Evolutionary conservation across 2,113 vertebrate species (phyloP).

Genomic region (Pterocles gutturalis): DNA sequence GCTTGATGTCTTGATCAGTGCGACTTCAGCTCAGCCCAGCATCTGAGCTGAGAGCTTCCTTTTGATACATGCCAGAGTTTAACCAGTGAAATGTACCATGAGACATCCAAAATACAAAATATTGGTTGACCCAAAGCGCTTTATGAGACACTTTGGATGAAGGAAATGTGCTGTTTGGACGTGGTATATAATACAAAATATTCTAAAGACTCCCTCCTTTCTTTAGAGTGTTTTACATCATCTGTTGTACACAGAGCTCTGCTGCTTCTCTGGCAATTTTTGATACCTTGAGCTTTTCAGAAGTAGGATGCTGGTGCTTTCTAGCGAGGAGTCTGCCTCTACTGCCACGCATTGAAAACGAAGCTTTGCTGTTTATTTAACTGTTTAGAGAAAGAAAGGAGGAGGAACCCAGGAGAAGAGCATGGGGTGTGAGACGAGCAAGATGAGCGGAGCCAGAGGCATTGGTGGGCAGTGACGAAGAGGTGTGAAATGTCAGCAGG

Average conservation of each 20-base stretch:
- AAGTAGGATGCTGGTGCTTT: not conserved
- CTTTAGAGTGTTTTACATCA: not conserved
- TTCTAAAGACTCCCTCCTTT: not conserved
- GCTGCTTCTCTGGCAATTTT: not conserved
- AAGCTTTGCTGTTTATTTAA: not conserved
- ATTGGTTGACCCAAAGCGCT: not conserved
- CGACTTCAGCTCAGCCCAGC: fast-evolving
- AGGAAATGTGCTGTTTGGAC: not conserved
- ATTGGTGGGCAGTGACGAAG: not conserved
- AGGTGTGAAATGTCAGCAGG: not conserved
- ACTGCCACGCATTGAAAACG: fast-evolving
- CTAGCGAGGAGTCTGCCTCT: not conserved
- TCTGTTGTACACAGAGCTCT: not conserved
- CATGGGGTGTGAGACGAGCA: not conserved
- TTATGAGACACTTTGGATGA: not conserved
- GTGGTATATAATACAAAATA: not conserved
- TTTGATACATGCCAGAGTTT: fast-evolving
- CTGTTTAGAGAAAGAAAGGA: not conserved
- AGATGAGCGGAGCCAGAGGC: not conserved
- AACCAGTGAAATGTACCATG: not conserved
- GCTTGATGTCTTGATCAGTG: fast-evolving
- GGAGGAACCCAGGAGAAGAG: not conserved
- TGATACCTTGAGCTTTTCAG: not conserved
- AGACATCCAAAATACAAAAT: fast-evolving
- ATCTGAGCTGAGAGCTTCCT: fast-evolving